Percentiles rank a stretch among this genome's conserved stretches.
Evolutionary conservation across 2,797 vertebrate species (phyloP).

Genomic region (Alectoris magna): DNA sequence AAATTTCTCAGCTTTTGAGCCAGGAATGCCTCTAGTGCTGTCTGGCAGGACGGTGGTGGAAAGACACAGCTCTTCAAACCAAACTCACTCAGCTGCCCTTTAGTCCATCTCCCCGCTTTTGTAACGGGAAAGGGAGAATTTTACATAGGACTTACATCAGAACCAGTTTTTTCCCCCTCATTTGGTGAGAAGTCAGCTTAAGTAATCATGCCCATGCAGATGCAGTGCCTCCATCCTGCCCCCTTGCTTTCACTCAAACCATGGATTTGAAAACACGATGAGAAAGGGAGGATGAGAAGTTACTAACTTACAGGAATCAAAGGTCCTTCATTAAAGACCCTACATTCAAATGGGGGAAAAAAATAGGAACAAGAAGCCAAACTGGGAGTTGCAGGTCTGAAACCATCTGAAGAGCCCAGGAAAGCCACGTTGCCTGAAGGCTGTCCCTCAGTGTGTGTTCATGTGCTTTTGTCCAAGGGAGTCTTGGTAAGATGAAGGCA

Average conservation of each 20-base stretch:
- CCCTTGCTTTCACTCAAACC: background rate
- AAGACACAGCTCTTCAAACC: rapidly evolving
- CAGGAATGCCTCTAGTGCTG: background rate
- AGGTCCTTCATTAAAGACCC: background rate
- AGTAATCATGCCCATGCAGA: too few species aligned
- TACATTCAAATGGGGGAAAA: background rate
- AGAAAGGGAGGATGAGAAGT: background rate
- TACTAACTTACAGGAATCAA: background rate
- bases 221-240: background rate
- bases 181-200: background rate
- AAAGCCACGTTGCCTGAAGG: too few species aligned
- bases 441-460: background rate
- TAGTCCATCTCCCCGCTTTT: background rate
- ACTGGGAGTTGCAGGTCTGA: background rate
- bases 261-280: background rate
- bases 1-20: background rate
- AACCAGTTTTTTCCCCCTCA: background rate
- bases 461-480: background rate
- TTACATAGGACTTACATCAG: background rate
- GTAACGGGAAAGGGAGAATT: background rate
- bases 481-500: background rate
- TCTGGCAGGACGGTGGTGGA: background rate
- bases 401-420: background rate
- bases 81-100: background rate
- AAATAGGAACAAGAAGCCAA: background rate